Base-by-base conservation (phyloP, 2,888 invertebrate genomes). In the Poecilus cupreus region DNA sequence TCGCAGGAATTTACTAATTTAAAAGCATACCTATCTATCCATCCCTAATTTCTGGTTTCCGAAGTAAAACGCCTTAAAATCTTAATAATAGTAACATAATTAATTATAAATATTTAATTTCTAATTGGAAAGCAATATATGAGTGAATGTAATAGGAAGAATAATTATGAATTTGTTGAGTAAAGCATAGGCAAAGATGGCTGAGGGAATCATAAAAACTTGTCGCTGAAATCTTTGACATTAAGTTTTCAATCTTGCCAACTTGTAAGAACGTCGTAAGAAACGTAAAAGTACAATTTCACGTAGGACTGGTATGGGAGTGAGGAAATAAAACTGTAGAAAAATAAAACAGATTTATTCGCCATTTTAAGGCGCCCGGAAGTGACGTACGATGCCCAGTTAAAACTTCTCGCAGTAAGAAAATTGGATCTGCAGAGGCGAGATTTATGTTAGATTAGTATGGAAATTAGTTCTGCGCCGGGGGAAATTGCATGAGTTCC, bases 381-480 rank as follows among this genome's bases (percentile, higher is more conserved):
- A 60, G 80, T 82, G 76, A 75, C 75, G 76, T 80, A 83, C 82
- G 82, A 80, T 51, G 79, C 51, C 82, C 83, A 78, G 82, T 82
- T 82, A 81, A 83, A 83, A 82, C 82, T 83, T 81, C 83, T 74
- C 81, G 77, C 82, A 74, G 84, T 83, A 84, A 85, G 86, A 85
- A 86, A 86, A 86, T 86, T 86, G 85, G 85, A 85, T 86, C 85
- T 85, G 83, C 75, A 81, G 84, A 84, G 84, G 82, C 83, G 84
- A 85, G 86, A 86, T 86, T 86, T 86, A 86, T 85, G 83, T 85
- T 82, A 84, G 85, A 85, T 86, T 86, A 86, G 85, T 86, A 86
- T 86, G 86, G 86, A 86, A 86, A 86, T 86, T 85, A 84, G 84
- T 84, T 83, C 82, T 83, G 84, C 81, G 83, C 83, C 81, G 60